Percentiles rank a stretch among this genome's conserved stretches.
phyloP scores from a whole-genome alignment of 2,797 vertebrate species.

The Anguilla pacifica region DNA sequence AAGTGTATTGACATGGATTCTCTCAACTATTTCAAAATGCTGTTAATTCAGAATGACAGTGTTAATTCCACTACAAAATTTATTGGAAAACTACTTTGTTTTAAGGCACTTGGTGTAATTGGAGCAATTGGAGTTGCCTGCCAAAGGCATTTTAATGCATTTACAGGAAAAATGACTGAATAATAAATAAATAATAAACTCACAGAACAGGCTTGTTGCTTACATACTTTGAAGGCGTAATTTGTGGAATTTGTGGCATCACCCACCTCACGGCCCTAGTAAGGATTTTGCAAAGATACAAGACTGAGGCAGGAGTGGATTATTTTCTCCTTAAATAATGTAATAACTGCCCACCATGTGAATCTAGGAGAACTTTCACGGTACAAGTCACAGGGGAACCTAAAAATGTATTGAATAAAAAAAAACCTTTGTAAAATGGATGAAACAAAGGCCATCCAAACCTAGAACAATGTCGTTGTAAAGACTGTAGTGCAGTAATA shows the following conservation, averaged over 20 bases:
- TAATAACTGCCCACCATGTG: neutral
- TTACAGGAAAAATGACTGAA: no score
- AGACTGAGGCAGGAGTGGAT: neutral
- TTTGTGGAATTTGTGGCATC: neutral
- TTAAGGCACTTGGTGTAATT: no score
- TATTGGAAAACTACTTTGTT: neutral
- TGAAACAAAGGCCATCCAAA: neutral
- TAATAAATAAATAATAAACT: no score
- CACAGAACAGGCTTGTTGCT: neutral
- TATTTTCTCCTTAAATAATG: neutral
- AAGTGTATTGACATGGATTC: neutral
- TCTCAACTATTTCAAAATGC: neutral
- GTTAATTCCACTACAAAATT: neutral
- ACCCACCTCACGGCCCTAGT: neutral
- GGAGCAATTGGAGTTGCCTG: no score
- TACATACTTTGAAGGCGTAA: neutral
- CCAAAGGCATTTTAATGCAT: no score
- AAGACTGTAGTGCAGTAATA: neutral
- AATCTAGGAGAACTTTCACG: neutral
- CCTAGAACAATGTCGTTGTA: neutral
- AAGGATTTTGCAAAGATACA: neutral
- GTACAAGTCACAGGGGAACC: neutral
- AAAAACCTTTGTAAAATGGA: neutral
- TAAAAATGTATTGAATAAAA: neutral
- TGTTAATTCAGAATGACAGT: neutral